Evolutionary conservation across 1,140 invertebrate genomes (phyloP), one percentile per base, ranked within the genome.

Genomic region (Drosophila ficusphila): DNA sequence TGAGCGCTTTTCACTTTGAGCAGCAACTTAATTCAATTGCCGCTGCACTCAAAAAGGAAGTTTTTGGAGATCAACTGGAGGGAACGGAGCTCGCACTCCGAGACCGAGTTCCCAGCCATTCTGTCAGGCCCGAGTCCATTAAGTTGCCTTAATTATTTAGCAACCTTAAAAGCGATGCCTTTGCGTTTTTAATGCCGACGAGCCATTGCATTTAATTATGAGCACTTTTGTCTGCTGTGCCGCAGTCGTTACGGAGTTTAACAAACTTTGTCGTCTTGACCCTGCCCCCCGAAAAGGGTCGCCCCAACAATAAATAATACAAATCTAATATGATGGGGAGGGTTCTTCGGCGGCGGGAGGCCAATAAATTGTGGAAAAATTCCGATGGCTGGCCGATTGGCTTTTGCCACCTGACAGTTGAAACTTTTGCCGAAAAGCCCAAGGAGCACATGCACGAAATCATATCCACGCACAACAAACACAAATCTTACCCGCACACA

Each of bases 401-500:
- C 81, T 86, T 70, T 82, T 88, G 81, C 69, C 82, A 86, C 81
- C 81, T 86, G 81, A 86, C 81, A 88, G 75, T 86, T 88, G 36
- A 86, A 88, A 88, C 41, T 81, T 86, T 82, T 49, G 18, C 52
- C 39, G 31, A 74, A 57, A 47, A 71, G 19, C 36, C 44, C 62
- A 67, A 65, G 60, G 47, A 65, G 62, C 67, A 82, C 67, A 86
- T 79, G 76, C 49, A 76, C 82, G 57, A 82, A 86, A 86, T 86
- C 81, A 82, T 86, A 86, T 86, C 68, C 81, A 88, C 81, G 81
- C 82, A 86, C 81, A 88, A 77, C 82, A 86, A 88, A 82, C 82
- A 88, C 82, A 88, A 88, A 88, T 88, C 83, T 77, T 82, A 3
- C 36, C 38, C 57, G 23, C 33, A 57, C 56, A 79, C 54, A 49